Percentiles rank a stretch among this genome's conserved stretches.
Evolutionary conservation across 2,113 vertebrate genomes (phyloP).

Genomic region (Taurulus bubalis): DNA sequence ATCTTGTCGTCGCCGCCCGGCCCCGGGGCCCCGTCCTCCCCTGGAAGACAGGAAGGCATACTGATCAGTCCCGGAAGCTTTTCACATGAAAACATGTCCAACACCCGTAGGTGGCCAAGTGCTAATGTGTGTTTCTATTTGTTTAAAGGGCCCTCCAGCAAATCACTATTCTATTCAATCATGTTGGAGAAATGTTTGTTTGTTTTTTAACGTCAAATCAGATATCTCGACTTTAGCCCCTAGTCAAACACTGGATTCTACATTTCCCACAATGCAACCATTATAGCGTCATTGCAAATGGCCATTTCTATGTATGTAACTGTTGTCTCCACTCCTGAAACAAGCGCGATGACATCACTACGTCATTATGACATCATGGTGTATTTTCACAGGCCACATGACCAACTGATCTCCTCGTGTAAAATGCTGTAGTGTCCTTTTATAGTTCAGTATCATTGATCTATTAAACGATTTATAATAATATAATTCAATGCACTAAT

Average conservation of each 20-base stretch:
- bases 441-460: neutral
- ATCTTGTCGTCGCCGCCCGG: constrained; percentile 97
- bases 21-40: constrained; percentile 88
- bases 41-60: constrained; percentile 77
- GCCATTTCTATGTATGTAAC: neutral
- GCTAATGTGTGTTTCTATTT: neutral
- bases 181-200: neutral
- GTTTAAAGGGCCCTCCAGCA: neutral
- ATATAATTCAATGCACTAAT: too few relatives aligned
- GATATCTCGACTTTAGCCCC: neutral
- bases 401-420: neutral
- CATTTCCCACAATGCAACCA: constrained; percentile 1
- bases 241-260: neutral
- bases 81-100: constrained; percentile 6
- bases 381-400: neutral
- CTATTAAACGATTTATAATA: neutral
- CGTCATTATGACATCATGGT: neutral
- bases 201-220: neutral
- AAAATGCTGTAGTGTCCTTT: too few relatives aligned
- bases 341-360: neutral
- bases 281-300: neutral
- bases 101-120: too few relatives aligned
- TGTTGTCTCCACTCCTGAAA: neutral
- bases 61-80: neutral
- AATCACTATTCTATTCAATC: neutral